These are phyloP conservation scores for Plebejus anna DNA, from an alignment of 2,888 invertebrate species.

Conservation along the genomic window DNA sequence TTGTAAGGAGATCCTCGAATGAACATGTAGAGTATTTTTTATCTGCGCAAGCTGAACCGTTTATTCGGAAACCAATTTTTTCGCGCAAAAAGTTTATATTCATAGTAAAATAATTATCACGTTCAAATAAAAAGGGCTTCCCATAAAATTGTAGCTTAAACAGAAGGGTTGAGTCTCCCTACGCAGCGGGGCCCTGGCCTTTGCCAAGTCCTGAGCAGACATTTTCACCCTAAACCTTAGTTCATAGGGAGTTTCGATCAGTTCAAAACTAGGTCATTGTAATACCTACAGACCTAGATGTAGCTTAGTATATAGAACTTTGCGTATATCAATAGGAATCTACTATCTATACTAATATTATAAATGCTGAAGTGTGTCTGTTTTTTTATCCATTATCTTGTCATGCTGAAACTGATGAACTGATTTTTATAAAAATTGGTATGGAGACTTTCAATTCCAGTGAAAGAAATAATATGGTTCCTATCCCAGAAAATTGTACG, in stretches of 20 bases:
- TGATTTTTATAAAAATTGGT: not conserved
- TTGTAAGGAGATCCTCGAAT: too few relatives aligned
- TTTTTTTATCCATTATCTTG: not conserved
- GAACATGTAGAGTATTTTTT: too few relatives aligned
- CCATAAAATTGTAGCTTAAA: not conserved
- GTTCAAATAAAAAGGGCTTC: not conserved
- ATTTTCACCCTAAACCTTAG: slow-evolving; percentile 1
- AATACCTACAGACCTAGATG: not conserved
- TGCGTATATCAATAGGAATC: not conserved
- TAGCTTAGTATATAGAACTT: not conserved
- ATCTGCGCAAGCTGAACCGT: too few relatives aligned
- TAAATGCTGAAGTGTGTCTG: not conserved
- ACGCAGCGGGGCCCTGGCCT: not conserved
- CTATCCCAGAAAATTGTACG: too few relatives aligned
- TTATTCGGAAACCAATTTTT: not conserved
- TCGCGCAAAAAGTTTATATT: not conserved
- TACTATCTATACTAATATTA: not conserved
- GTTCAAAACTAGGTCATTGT: not conserved
- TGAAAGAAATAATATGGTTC: too few relatives aligned
- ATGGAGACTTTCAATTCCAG: not conserved
- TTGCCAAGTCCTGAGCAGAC: not conserved
- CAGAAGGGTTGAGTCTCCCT: slow-evolving; percentile 6
- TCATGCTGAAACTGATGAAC: not conserved
- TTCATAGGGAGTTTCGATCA: not conserved
- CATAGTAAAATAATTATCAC: not conserved